Evolutionary conservation across 2,113 vertebrate genomes (phyloP).

Genomic region (Pomatorhinus ruficollis): DNA sequence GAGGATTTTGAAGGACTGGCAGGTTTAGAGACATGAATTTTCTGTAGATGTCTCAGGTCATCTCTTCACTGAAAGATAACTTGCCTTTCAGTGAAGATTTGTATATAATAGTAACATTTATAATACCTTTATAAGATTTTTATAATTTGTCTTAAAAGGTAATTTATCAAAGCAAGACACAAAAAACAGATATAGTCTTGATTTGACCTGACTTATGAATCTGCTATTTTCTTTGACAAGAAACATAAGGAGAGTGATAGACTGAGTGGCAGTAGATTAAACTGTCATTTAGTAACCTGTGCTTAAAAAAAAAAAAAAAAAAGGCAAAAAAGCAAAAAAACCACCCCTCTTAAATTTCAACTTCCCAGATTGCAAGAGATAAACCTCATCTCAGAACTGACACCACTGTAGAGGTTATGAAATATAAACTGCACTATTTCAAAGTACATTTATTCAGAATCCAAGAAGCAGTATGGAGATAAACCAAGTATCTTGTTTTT

Average conservation of each 20-base stretch:
- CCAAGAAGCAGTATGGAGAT: neutral
- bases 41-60: neutral
- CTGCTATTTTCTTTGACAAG: neutral
- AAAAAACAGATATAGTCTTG: neutral
- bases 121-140: neutral
- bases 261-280: neutral
- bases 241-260: neutral
- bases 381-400: neutral
- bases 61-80: neutral
- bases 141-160: neutral
- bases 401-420: neutral
- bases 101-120: neutral
- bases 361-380: neutral
- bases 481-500: neutral
- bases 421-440: neutral
- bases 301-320: neutral
- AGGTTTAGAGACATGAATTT: neutral
- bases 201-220: slow-evolving; percentile 2
- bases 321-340: neutral
- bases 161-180: neutral
- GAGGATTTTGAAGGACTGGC: neutral
- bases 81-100: neutral
- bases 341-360: neutral
- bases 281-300: neutral
- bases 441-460: neutral